Percentiles rank a stretch among this genome's conserved stretches.
Evolutionary conservation across 1,140 invertebrate species (phyloP).

Genomic region (Mya arenaria): DNA sequence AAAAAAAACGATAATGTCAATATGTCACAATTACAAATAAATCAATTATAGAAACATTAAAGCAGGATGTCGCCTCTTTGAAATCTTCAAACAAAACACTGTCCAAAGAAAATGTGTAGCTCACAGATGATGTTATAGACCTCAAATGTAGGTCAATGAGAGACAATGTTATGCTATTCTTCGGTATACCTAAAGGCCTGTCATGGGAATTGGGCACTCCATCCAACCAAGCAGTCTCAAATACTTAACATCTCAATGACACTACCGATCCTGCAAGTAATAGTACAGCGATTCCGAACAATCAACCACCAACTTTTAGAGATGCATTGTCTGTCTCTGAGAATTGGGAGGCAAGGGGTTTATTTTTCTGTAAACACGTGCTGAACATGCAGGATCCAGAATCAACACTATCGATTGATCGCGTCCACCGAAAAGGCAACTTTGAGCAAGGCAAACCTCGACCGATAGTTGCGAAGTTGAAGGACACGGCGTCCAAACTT

Average conservation of each 20-base stretch:
- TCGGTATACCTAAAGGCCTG: neutral
- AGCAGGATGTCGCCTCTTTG: neutral
- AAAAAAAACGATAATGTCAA: neutral
- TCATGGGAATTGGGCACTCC: neutral
- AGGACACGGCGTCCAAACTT: slow-evolving; percentile 13
- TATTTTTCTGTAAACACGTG: neutral
- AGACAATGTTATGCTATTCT: slow-evolving; percentile 24
- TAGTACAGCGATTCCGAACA: neutral
- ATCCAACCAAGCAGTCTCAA: neutral
- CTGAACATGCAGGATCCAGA: neutral
- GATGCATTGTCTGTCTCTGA: neutral
- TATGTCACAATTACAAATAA: neutral
- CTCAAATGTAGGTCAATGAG: slow-evolving; percentile 15
- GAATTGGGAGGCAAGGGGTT: slow-evolving; percentile 5
- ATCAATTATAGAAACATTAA: neutral
- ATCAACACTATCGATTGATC: neutral
- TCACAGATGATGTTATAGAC: neutral
- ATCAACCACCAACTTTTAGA: neutral
- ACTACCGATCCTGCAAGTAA: neutral
- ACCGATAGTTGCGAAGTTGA: neutral
- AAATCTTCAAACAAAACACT: neutral
- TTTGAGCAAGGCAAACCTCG: neutral
- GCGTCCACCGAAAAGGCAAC: neutral
- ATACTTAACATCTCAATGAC: neutral
- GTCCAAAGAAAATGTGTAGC: neutral